Conservation (phyloP, 2,888 invertebrate species). For the Halictus quadricinctus region DNA sequence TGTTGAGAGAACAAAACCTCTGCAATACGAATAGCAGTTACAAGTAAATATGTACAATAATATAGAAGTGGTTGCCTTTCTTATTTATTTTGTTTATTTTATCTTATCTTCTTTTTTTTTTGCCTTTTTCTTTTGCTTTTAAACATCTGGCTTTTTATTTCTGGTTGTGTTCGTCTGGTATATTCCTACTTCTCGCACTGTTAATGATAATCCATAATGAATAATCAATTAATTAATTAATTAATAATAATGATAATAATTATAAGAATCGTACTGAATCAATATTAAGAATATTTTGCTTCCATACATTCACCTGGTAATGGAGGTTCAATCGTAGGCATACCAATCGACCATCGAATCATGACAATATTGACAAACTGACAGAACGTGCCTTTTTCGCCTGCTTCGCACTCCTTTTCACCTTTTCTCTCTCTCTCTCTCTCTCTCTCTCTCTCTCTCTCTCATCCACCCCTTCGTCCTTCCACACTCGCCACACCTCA, state of each 20-base stretch:
- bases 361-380: conserved; percentile 72
- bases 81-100: conserved; percentile 54
- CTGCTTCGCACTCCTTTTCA: conserved; percentile 40
- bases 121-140: conserved; percentile 46
- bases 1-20: conserved; percentile 81
- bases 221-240: conserved; percentile 71
- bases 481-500: conserved; percentile 1
- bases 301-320: conserved; percentile 72
- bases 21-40: conserved; percentile 84
- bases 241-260: conserved; percentile 76
- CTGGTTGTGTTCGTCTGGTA: conserved; percentile 61
- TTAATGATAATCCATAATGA: conserved; percentile 75
- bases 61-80: conserved; percentile 75
- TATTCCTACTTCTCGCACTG: conserved; percentile 63
- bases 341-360: conserved; percentile 71
- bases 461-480: background rate
- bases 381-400: conserved; percentile 65
- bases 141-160: conserved; percentile 26
- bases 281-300: conserved; percentile 73
- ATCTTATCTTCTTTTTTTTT: conserved; percentile 48
- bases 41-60: conserved; percentile 84
- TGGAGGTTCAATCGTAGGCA: conserved; percentile 69
- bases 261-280: conserved; percentile 75
- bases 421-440: conserved; percentile 20
- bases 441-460: background rate